phyloP scores from a whole-genome alignment of 2,113 vertebrate genomes.

The Cyprinodon brontotheroides region DNA sequence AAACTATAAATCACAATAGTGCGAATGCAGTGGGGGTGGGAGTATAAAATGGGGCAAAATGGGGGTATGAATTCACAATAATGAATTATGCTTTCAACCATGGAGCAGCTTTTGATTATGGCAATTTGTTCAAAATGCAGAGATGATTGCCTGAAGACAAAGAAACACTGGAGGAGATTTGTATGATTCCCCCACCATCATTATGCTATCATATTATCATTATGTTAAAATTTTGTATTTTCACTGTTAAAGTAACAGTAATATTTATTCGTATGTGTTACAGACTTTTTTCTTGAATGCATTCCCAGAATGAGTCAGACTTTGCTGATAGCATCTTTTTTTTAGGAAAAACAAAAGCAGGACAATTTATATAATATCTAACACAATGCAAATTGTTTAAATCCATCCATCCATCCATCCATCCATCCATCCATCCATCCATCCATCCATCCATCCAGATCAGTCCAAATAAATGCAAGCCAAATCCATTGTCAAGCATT shows the following conservation, averaged over 20 bases:
- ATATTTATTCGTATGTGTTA: not conserved
- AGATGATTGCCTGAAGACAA: constrained; percentile 8
- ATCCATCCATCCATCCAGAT: not conserved
- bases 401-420: too few species aligned
- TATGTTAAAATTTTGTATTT: constrained; percentile 6
- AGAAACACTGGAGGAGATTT: constrained; percentile 2
- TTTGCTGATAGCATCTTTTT: not conserved
- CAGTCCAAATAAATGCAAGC: not conserved
- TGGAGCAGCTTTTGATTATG: constrained; percentile 18
- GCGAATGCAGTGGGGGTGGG: not conserved
- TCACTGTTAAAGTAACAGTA: constrained; percentile 1
- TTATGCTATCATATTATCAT: not conserved
- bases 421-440: too few species aligned
- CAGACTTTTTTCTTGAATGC: not conserved
- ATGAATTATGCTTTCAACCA: constrained; percentile 1
- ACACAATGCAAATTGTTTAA: not conserved
- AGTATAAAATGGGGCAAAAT: not conserved
- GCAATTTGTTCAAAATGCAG: constrained; percentile 28
- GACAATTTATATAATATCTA: not conserved
- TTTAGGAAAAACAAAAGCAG: not conserved
- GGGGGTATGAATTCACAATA: constrained; percentile 6
- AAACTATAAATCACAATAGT: constrained; percentile 45
- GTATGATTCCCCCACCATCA: not conserved
- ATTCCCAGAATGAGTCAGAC: not conserved
- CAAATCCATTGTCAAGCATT: not conserved